phyloP scores from a whole-genome alignment of 2,113 vertebrate species.

The Chiloscyllium plagiosum region DNA sequence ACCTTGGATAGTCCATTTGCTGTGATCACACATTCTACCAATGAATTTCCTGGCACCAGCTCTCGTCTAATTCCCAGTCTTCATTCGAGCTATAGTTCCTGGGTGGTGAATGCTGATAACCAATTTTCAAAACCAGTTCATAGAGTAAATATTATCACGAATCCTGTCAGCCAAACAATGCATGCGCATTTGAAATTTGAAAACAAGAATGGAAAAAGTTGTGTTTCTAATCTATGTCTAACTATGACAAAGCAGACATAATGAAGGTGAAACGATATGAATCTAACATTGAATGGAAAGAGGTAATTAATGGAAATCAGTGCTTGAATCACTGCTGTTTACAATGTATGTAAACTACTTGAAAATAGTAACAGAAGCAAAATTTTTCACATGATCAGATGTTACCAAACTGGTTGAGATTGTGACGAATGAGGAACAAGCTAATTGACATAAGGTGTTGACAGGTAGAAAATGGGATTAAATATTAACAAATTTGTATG shows the following conservation, averaged over 20 bases:
- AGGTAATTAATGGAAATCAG: neutral
- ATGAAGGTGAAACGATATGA: neutral
- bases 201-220: neutral
- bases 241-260: neutral
- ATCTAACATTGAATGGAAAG: neutral
- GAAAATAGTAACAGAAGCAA: neutral
- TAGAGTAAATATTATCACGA: neutral
- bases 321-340: neutral
- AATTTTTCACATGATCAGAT: neutral
- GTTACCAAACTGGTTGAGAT: neutral
- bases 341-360: neutral
- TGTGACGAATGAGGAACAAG: neutral
- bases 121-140: neutral
- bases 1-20: neutral
- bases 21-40: too few species aligned
- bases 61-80: neutral
- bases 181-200: neutral
- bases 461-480: neutral
- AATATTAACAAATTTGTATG: neutral
- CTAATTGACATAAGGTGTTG: neutral
- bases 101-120: neutral
- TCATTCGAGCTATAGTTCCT: neutral
- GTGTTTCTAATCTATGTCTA: neutral
- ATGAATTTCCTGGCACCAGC: neutral
- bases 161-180: neutral